Percentiles rank a stretch among this genome's conserved stretches.
Evolutionary conservation across 2,113 vertebrate species (phyloP).

Genomic region (Cynopterus brachyotis): DNA sequence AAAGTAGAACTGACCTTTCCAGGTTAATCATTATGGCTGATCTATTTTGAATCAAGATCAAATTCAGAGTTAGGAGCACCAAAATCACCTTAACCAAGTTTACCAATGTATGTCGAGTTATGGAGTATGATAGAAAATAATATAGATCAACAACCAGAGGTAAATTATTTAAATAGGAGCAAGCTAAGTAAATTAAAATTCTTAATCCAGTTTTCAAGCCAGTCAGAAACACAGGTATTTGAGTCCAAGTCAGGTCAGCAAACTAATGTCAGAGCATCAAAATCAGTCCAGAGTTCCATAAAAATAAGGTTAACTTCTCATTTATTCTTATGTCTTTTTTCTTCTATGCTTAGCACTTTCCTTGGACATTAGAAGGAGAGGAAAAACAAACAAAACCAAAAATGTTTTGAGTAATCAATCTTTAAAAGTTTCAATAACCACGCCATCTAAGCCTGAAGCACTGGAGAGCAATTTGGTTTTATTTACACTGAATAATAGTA

Average conservation of each 20-base stretch:
- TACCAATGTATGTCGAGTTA: background rate
- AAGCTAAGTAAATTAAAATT: background rate
- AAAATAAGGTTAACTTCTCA: background rate
- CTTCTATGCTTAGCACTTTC: background rate
- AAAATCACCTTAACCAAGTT: background rate
- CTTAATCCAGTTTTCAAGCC: background rate
- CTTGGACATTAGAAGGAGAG: background rate
- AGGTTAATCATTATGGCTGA: background rate
- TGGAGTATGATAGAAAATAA: background rate
- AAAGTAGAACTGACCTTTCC: background rate
- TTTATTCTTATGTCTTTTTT: background rate
- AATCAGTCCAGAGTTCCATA: background rate
- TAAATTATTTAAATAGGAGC: background rate
- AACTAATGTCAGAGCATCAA: background rate
- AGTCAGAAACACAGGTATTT: background rate
- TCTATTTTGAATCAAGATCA: background rate
- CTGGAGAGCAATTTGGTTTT: conserved; percentile 41
- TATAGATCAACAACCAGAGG: background rate
- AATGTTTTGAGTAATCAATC: background rate
- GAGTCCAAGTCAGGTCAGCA: background rate
- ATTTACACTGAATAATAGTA: background rate
- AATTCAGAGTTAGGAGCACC: background rate
- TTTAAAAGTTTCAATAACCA: conserved; percentile 51
- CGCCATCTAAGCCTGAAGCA: conserved; percentile 7
- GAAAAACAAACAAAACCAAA: background rate